Percentiles rank a stretch among this genome's conserved stretches.
phyloP scores from a whole-genome alignment of 2,888 invertebrate species.

The Tetheella fluctuosa region DNA sequence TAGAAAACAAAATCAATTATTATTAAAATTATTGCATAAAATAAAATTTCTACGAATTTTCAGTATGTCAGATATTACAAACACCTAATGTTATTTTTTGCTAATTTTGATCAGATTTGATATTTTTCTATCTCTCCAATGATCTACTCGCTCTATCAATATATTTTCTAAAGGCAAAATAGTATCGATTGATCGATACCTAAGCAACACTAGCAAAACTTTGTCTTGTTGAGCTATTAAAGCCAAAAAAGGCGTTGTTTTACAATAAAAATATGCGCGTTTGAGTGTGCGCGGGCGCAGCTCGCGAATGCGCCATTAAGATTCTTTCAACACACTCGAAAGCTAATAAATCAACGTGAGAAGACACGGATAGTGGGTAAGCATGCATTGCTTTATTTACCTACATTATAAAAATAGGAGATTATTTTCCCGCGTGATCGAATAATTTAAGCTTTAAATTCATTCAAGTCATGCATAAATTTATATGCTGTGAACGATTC shows the following conservation, averaged over 20 bases:
- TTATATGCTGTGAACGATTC: neutral
- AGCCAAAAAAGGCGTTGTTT: slow-evolving; percentile 43
- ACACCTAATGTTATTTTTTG: no score
- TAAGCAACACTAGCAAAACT: neutral
- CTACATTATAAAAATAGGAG: neutral
- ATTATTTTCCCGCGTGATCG: neutral
- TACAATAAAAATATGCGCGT: slow-evolving; percentile 40
- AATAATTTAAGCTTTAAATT: neutral
- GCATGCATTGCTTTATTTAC: slow-evolving; percentile 25
- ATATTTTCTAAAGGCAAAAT: no score
- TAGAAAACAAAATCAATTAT: no score
- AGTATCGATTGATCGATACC: neutral
- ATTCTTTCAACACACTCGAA: slow-evolving; percentile 40
- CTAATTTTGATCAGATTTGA: no score
- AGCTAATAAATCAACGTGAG: slow-evolving; percentile 42
- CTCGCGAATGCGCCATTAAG: slow-evolving; percentile 47
- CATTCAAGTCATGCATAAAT: neutral
- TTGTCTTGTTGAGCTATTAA: slow-evolving; percentile 21
- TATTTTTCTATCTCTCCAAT: neutral
- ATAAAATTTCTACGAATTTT: no score
- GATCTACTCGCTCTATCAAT: neutral
- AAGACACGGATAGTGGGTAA: slow-evolving; percentile 27
- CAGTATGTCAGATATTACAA: no score
- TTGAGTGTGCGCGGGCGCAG: slow-evolving; percentile 18
- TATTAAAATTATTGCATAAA: no score